A percentile compares a stretch with the other conserved stretches of the same genome.
phyloP scores from a whole-genome alignment of 2,888 invertebrate species.

The Xestia sexstrigata region DNA sequence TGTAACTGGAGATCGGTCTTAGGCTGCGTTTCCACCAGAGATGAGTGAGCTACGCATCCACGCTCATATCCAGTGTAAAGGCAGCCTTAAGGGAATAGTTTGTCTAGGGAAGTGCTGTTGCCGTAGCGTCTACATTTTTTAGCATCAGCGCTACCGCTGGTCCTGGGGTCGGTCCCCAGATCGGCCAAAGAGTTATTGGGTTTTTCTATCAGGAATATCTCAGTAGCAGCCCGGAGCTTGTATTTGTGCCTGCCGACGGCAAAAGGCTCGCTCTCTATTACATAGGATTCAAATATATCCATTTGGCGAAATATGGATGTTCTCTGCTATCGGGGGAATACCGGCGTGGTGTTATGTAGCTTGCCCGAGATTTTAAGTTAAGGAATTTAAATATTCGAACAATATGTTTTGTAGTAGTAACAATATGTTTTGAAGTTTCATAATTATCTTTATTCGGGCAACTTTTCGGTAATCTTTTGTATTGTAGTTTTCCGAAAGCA shows the following conservation, averaged over 20 bases:
- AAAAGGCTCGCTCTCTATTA: background rate
- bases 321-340: background rate
- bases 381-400: background rate
- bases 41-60: too few species aligned
- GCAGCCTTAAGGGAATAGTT: background rate
- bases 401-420: too few species aligned
- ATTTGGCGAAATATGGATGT: background rate
- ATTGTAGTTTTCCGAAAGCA: background rate
- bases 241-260: background rate
- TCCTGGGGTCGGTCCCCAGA: background rate
- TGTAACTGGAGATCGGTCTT: background rate
- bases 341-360: background rate
- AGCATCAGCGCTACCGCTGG: background rate
- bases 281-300: background rate
- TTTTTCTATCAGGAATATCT: background rate
- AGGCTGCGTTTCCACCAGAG: too few species aligned
- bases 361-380: background rate
- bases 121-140: too few species aligned
- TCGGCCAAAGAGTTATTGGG: background rate
- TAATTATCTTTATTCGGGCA: background rate
- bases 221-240: background rate
- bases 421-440: too few species aligned
- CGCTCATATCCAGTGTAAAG: too few species aligned
- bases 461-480: background rate
- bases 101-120: background rate